phyloP scores from a whole-genome alignment of 2,113 vertebrate species.

The Silurus asotus region DNA sequence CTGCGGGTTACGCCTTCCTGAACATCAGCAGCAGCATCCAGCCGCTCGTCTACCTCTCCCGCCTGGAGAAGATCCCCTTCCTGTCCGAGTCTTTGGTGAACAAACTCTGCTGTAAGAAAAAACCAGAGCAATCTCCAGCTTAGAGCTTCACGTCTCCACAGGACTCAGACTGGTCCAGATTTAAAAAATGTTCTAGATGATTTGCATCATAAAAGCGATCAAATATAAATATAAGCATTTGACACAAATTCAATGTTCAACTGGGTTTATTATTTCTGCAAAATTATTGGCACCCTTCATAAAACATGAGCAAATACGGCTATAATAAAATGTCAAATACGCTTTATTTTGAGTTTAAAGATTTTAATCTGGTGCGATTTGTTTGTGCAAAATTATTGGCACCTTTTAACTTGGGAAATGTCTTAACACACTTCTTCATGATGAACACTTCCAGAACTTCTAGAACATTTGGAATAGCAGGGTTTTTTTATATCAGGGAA shows the following conservation, averaged over 20 bases:
- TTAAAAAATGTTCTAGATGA: not conserved
- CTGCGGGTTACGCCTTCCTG: constrained; percentile 69
- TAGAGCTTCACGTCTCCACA: constrained; percentile 36
- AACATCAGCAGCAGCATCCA: constrained; percentile 77
- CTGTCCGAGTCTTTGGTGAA: constrained; percentile 53
- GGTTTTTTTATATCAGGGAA: not conserved
- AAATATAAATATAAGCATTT: too few species aligned
- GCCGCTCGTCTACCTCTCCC: constrained; percentile 69
- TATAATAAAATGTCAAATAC: not conserved
- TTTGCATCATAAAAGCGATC: too few species aligned
- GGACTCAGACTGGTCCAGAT: too few species aligned
- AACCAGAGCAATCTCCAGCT: constrained; percentile 4
- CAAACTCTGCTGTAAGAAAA: constrained; percentile 52
- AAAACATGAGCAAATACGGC: not conserved
- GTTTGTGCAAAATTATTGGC: not conserved
- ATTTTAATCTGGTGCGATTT: not conserved
- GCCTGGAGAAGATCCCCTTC: constrained; percentile 70
- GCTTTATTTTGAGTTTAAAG: not conserved
- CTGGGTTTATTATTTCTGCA: not conserved
- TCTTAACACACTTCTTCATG: not conserved
- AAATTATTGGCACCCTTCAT: not conserved
- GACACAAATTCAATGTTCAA: too few species aligned
- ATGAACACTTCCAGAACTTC: too few species aligned
- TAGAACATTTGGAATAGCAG: too few species aligned
- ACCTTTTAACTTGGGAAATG: not conserved